Percentiles rank a stretch among this genome's conserved stretches.
These are phyloP conservation scores for Xerus rutilus DNA, from an alignment of 2,797 vertebrate species.

Conservation along the genomic window DNA sequence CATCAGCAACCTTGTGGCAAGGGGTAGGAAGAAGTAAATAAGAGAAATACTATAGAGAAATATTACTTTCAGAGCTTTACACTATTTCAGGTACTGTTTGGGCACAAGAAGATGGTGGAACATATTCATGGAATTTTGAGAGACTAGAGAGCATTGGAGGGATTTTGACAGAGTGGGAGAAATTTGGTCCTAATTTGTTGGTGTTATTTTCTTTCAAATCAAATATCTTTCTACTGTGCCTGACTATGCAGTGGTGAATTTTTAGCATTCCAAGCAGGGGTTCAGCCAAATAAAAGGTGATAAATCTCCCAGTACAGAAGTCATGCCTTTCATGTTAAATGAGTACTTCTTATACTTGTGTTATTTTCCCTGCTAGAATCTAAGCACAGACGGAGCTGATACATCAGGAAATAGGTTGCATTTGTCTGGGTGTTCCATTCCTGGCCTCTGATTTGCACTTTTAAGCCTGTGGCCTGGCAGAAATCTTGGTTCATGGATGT, in stretches of 20 bases:
- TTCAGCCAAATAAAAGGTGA: slow-evolving; percentile 7
- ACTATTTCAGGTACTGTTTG: neutral
- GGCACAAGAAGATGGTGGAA: neutral
- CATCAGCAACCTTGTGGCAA: slow-evolving; percentile 5
- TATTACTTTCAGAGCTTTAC: neutral
- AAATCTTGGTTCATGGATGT: slow-evolving; percentile 1
- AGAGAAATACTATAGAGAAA: neutral
- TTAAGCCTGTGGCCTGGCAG: neutral
- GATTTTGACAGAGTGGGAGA: neutral
- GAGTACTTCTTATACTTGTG: slow-evolving; percentile 33
- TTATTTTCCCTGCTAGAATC: slow-evolving; percentile 24
- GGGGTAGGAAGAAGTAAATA: neutral
- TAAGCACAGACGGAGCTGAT: neutral
- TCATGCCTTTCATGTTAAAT: slow-evolving; percentile 50
- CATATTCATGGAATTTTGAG: slow-evolving; percentile 8
- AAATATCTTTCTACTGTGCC: neutral
- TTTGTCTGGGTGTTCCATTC: slow-evolving; percentile 19
- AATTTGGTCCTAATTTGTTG: neutral
- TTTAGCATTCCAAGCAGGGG: neutral
- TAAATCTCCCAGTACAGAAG: slow-evolving; percentile 39
- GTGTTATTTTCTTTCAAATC: neutral
- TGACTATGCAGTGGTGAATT: neutral
- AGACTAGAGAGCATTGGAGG: neutral
- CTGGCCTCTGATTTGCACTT: neutral
- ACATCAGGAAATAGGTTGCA: neutral